Conservation (phyloP, 2,113 vertebrate genomes). For the Micronisus gabar region DNA sequence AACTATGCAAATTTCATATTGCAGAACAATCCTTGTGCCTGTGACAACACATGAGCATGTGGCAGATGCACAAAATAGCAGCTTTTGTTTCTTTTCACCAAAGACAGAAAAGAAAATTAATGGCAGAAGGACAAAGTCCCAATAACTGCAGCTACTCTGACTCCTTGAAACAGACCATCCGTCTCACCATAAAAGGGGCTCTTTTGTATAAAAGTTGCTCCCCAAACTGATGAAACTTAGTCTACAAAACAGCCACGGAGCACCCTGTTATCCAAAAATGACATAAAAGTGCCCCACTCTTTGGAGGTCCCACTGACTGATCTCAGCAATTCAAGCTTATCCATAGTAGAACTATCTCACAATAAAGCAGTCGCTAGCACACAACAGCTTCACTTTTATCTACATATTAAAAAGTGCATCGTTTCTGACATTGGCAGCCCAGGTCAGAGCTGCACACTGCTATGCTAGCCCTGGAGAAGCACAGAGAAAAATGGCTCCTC, state of each 20-base stretch:
- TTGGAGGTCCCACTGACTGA: background rate
- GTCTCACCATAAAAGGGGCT: background rate
- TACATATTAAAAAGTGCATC: background rate
- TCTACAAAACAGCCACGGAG: background rate
- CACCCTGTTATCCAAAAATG: background rate
- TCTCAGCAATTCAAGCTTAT: background rate
- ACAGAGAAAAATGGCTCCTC: background rate
- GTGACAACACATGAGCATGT: background rate
- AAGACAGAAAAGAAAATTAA: background rate
- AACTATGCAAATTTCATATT: background rate
- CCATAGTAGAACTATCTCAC: background rate
- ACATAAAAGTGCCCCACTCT: background rate
- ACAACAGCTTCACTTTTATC: background rate
- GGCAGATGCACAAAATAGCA: background rate
- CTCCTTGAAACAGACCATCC: background rate
- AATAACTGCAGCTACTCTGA: background rate
- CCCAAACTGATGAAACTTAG: background rate
- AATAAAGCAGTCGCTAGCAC: background rate
- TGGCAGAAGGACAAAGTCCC: background rate
- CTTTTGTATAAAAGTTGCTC: background rate
- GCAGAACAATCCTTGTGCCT: background rate
- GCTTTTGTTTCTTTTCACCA: background rate
- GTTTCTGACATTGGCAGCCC: background rate
- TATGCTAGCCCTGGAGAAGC: fast-evolving
- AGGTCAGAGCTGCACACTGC: background rate